Evolutionary conservation across 2,797 vertebrate species (phyloP).

Genomic region (Neosilurus hyrtlii): DNA sequence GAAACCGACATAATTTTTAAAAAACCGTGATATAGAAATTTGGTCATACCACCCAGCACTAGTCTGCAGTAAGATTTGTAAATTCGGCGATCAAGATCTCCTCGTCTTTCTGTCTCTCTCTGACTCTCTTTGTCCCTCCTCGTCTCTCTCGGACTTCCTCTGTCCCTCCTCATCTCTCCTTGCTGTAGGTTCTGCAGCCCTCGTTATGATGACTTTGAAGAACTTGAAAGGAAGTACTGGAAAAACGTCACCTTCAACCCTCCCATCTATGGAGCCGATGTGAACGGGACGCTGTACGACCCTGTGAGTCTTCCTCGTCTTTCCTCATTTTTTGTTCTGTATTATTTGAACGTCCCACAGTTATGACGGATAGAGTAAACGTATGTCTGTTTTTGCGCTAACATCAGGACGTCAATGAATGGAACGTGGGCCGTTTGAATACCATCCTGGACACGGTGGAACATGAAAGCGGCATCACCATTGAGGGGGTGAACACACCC

Average conservation of each 20-base stretch:
- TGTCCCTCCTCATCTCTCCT: neutral
- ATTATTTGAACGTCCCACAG: neutral
- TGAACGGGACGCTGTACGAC: conserved; percentile 91
- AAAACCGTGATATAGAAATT: no score
- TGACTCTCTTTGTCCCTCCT: neutral
- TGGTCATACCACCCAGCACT: no score
- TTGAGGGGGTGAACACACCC: conserved; percentile 96
- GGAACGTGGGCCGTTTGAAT: conserved; percentile 89
- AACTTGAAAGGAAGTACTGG: conserved; percentile 97
- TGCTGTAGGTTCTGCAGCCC: conserved; percentile 86
- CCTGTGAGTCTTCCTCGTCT: conserved; percentile 71
- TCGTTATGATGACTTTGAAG: conserved; percentile 92
- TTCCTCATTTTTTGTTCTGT: neutral
- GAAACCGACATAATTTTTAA: no score
- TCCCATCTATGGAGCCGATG: conserved; percentile 94
- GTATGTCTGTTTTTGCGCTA: neutral
- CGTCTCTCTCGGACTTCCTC: accelerated
- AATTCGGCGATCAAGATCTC: no score
- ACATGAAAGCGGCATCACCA: conserved; percentile 91
- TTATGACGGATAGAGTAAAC: neutral
- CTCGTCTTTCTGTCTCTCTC: no score
- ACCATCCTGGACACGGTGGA: conserved; percentile 94
- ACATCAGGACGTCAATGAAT: conserved; percentile 81
- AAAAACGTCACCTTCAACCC: conserved; percentile 96
- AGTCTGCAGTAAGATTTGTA: no score